These are phyloP conservation scores for Jordanella pulchra DNA, from an alignment of 2,797 vertebrate species.

Conservation along the genomic window DNA sequence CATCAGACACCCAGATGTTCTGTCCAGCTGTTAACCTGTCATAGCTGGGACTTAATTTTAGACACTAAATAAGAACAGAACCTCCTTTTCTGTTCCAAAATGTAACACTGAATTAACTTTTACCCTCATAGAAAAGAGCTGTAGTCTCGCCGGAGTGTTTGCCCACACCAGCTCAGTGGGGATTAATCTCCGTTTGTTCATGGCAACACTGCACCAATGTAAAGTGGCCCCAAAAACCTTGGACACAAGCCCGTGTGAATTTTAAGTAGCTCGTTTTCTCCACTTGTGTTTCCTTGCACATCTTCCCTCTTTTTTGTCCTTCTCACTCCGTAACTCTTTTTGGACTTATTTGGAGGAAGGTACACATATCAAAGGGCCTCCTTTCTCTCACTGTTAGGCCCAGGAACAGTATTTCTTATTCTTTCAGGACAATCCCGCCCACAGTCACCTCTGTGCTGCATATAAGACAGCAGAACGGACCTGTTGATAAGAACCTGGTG, in stretches of 20 bases:
- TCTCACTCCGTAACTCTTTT: slow-evolving; percentile 28
- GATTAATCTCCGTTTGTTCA: slow-evolving; percentile 71
- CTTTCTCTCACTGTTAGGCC: slow-evolving; percentile 53
- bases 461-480: slow-evolving; percentile 58
- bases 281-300: slow-evolving; percentile 64
- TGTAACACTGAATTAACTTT: slow-evolving; percentile 34
- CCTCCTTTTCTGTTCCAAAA: slow-evolving; percentile 20
- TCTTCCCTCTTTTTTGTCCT: slow-evolving; percentile 47
- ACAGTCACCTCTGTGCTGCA: slow-evolving; percentile 54
- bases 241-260: slow-evolving; percentile 76
- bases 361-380: slow-evolving; percentile 60
- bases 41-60: slow-evolving; percentile 13
- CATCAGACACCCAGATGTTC: slow-evolving; percentile 29
- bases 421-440: slow-evolving; percentile 60
- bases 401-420: slow-evolving; percentile 67
- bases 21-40: slow-evolving; percentile 57
- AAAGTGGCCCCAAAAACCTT: slow-evolving; percentile 78
- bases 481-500: slow-evolving; percentile 73
- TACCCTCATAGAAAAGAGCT: slow-evolving; percentile 31
- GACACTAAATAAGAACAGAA: slow-evolving; percentile 18
- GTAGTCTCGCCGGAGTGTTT: slow-evolving; percentile 64
- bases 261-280: slow-evolving; percentile 76
- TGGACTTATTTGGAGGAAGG: slow-evolving; percentile 49
- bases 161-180: slow-evolving; percentile 65
- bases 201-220: slow-evolving; percentile 79